Base-by-base conservation (phyloP, 2,113 vertebrate genomes). In the Salminus brasiliensis region DNA sequence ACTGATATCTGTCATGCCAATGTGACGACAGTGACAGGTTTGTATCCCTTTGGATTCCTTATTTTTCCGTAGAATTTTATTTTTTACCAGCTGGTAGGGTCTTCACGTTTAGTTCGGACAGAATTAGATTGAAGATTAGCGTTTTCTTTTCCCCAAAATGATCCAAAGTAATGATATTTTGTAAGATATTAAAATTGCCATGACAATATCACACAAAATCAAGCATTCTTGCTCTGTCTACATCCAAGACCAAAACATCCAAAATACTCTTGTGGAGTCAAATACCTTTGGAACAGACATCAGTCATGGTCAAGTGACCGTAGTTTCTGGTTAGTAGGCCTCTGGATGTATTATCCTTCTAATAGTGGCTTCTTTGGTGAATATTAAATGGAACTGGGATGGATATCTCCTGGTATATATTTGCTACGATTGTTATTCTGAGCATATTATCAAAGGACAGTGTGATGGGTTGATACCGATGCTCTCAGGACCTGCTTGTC, bases 251-350 rank as follows among this genome's bases (percentile, higher is more conserved):
- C n/a, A 82, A 94, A 95, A 84, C 85, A 94, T 83, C 88, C 88
- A 66, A 94, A 94, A 83, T 95, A 94, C 9, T 70, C 93, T 32
- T 96, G 95, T 81, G 95, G 95, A 91, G 95, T 94, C 92, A 21
- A 96, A 95, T 65, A 69, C 83, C 63, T 93, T 90, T 83, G 95
- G 95, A 84, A 94, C 86, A 77, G 93, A 93, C 69, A 87, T 91
- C 71, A 93, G 90, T 85, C 94, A 93, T 87, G 88, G 93, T 76
- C 93, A 94, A 91, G 89, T 96, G 78, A 91, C 92, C 52, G 49
- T 74, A 49, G 60, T 82, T 32, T 72, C 75, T 60, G 49, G 62
- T 78, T 76, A 67, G 60, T 82, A 73, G 36, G 18, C 32, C 12
- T 66, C 18, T 13, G 4, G 62, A 66, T 39, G 12, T 23, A n/a